These are phyloP conservation scores for Melangyna quadrimaculata DNA, from an alignment of 2,888 invertebrate genomes.

Conservation along the genomic window DNA sequence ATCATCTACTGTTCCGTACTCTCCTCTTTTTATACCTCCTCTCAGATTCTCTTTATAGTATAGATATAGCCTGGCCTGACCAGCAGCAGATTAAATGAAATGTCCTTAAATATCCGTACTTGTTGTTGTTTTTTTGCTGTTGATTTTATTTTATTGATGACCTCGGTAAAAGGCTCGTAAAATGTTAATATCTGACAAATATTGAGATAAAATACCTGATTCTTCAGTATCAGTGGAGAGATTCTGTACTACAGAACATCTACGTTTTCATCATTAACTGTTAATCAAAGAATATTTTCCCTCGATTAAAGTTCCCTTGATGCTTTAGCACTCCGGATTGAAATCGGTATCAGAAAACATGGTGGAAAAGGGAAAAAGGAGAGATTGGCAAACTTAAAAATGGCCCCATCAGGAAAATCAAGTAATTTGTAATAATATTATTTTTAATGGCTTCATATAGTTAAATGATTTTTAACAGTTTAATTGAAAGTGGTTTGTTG, in stretches of 20 bases:
- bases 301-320: not conserved
- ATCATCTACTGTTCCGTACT: not conserved
- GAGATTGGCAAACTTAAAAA: not conserved
- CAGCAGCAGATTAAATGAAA: slow-evolving; percentile 27
- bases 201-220: slow-evolving; percentile 51
- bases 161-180: slow-evolving; percentile 49
- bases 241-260: not conserved
- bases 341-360: not conserved
- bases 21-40: not conserved
- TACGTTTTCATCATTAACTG: slow-evolving; percentile 21
- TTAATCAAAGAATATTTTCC: slow-evolving; percentile 45
- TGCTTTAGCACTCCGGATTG: not conserved
- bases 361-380: not conserved
- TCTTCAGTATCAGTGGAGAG: not conserved
- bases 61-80: not conserved
- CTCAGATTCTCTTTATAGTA: not conserved
- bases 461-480: slow-evolving; percentile 66
- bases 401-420: slow-evolving; percentile 13
- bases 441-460: slow-evolving; percentile 63
- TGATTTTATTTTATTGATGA: slow-evolving; percentile 27
- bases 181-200: slow-evolving; percentile 63
- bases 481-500: slow-evolving; percentile 57
- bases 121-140: not conserved
- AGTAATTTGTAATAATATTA: slow-evolving; percentile 52
- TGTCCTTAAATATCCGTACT: slow-evolving; percentile 1